phyloP scores from a whole-genome alignment of 2,797 vertebrate species.

The Kryptopterus vitreolus region DNA sequence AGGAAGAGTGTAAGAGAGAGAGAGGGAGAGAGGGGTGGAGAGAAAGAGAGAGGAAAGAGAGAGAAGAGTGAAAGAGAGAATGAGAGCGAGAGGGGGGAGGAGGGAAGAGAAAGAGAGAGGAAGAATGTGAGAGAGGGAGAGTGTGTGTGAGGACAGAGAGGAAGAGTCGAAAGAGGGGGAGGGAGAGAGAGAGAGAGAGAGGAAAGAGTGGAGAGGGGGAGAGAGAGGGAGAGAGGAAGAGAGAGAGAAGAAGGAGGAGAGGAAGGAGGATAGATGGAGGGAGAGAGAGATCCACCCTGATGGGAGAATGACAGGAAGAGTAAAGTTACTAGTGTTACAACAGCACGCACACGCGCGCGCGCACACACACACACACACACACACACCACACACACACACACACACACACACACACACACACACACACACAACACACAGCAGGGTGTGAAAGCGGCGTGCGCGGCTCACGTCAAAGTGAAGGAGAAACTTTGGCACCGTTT shows the following conservation, averaged over 20 bases:
- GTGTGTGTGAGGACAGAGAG: no score
- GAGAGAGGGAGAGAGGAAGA: background rate
- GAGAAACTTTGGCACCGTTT: slow-evolving; percentile 20
- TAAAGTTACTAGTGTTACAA: slow-evolving; percentile 57
- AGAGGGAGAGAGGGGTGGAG: background rate
- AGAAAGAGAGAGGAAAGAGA: background rate
- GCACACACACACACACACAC: slow-evolving; percentile 20
- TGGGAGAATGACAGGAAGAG: slow-evolving; percentile 35
- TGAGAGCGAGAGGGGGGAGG: background rate
- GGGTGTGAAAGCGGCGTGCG: background rate
- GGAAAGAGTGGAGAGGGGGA: background rate
- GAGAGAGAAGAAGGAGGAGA: background rate
- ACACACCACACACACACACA: slow-evolving; percentile 7
- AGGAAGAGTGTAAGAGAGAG: background rate
- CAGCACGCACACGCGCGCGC: background rate
- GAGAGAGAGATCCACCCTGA: slow-evolving; percentile 3
- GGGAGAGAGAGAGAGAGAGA: background rate
- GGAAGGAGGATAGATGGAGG: background rate
- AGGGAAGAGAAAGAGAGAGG: slow-evolving; percentile 5
- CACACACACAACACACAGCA: background rate
- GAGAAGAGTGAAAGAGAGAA: background rate
- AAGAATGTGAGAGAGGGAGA: slow-evolving; percentile 27
- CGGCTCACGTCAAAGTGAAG: background rate
- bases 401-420: slow-evolving; percentile 12
- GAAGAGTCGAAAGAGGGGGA: background rate